These are phyloP conservation scores for Heliopora coerulea DNA, from an alignment of 92 coral and sea anemone species.

Conservation along the genomic window DNA sequence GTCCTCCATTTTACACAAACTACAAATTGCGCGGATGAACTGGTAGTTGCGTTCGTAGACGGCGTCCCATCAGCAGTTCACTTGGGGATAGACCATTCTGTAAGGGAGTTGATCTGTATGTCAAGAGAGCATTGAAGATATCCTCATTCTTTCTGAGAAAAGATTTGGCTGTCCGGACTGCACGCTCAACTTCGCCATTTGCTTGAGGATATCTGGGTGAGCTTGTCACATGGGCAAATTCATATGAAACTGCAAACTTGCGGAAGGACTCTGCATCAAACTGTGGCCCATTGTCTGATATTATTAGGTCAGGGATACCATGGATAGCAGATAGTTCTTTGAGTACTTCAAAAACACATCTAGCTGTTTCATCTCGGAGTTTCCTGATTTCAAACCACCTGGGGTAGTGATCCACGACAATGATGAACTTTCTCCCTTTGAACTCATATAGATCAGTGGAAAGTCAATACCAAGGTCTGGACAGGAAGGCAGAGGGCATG, in stretches of 20 bases:
- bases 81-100: constrained; percentile 22
- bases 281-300: constrained; percentile 61
- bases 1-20: constrained; percentile 40
- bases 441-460: constrained; percentile 39
- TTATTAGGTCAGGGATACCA: constrained; percentile 55
- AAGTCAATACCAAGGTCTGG: constrained; percentile 52
- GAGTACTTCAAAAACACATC: constrained; percentile 22
- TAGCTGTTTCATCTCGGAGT: constrained; percentile 42
- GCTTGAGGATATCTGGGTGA: constrained; percentile 55
- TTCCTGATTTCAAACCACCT: constrained; percentile 55
- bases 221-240: constrained; percentile 53
- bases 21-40: constrained; percentile 30
- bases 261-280: constrained; percentile 47
- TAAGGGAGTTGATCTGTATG: constrained; percentile 14
- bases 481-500: constrained; percentile 55
- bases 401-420: constrained; percentile 50
- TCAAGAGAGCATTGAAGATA: constrained; percentile 8
- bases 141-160: constrained; percentile 21
- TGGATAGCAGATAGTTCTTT: constrained; percentile 53
- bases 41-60: constrained; percentile 53
- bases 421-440: constrained; percentile 36
- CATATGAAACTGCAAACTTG: constrained; percentile 51
- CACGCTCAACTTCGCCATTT: constrained; percentile 55
- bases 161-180: constrained; percentile 39
- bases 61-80: constrained; percentile 55